phyloP scores from a whole-genome alignment of 2,888 invertebrate species.

The Bellardia pandia region DNA sequence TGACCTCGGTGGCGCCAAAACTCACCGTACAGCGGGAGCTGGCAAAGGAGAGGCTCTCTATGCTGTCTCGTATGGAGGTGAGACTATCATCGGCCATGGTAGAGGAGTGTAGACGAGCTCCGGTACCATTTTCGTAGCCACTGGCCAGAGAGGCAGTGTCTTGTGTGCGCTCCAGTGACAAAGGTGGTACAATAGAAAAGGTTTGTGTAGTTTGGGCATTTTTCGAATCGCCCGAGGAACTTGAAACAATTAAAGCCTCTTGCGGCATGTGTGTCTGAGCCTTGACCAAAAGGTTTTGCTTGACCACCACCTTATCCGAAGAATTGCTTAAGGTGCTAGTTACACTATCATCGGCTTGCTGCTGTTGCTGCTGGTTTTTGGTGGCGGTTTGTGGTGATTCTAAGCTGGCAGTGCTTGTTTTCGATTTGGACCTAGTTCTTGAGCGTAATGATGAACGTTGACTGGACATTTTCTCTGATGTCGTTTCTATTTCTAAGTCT shows the following conservation, averaged over 20 bases:
- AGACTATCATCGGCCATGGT: constrained; percentile 83
- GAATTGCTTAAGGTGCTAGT: constrained; percentile 83
- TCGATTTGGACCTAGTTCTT: constrained; percentile 64
- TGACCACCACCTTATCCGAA: constrained; percentile 76
- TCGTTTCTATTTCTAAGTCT: constrained; percentile 76
- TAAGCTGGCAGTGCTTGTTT: constrained; percentile 64
- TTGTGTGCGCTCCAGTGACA: constrained; percentile 71
- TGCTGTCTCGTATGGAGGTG: constrained; percentile 81
- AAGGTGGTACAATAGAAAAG: constrained; percentile 28
- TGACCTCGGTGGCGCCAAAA: constrained; percentile 81
- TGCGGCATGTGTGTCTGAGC: constrained; percentile 81
- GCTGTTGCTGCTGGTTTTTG: constrained; percentile 18
- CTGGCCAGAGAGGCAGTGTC: constrained; percentile 77
- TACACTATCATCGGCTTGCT: constrained; percentile 79
- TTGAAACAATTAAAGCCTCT: constrained; percentile 65
- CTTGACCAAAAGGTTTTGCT: constrained; percentile 80
- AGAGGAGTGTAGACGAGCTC: constrained; percentile 79
- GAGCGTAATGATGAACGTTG: constrained; percentile 22
- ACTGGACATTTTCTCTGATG: constrained; percentile 54
- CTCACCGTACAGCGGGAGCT: constrained; percentile 83
- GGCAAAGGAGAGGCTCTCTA: constrained; percentile 83
- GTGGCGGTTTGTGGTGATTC: constrained; percentile 24
- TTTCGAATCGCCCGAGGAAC: constrained; percentile 71
- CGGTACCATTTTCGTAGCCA: constrained; percentile 78
- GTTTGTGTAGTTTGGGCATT: constrained; percentile 40